Base-by-base conservation (phyloP, 1,140 invertebrate species). In the Hylaeus anthracinus region DNA sequence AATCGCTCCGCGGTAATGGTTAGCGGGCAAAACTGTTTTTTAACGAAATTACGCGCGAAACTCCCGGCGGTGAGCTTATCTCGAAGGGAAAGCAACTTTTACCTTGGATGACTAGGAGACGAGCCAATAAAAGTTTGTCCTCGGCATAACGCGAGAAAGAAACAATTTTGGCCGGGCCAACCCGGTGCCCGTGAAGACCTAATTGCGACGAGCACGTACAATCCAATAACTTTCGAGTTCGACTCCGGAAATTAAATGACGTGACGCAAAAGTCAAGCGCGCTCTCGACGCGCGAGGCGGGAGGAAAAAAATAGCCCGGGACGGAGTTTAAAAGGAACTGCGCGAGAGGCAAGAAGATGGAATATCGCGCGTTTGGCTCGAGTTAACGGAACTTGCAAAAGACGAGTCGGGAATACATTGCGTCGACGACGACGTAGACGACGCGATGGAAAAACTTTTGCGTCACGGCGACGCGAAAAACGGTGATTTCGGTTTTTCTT, bases 191-290 rank as follows among this genome's bases (percentile, higher is more conserved):
- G 8, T n/a, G 14, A 55, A 74, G 60, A 81, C 81, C 73, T 82
- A 81, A 88, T 83, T 78, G 75, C 45, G 72, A 78, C 72, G 73
- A 81, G 65, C 84, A 84, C 84, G 84, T 81, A 81, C 74, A 37
- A 60, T 41, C 60, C 61, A 73, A 88, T 88, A 87, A 84, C 79
- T 84, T 86, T 84, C 73, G 63, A 81, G 79, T 75, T 73, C 85
- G 76, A 82, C 67, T 51, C 75, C 86, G 83, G 85, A 88, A 88
- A 86, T 88, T 87, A 85, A 87, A 70, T 87, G 86, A 88, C 86
- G 86, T 88, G 82, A 86, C 81, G 84, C 72, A 79, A 73, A 86
- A 85, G 74, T 51, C 51, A 86, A 85, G 69, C 83, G 71, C 26
- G 64, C 8, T 48, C 39, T n/a, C 53, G 10, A 39, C 60, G 51